phyloP scores from a whole-genome alignment of 2,113 vertebrate species.

The Donacobius atricapilla region DNA sequence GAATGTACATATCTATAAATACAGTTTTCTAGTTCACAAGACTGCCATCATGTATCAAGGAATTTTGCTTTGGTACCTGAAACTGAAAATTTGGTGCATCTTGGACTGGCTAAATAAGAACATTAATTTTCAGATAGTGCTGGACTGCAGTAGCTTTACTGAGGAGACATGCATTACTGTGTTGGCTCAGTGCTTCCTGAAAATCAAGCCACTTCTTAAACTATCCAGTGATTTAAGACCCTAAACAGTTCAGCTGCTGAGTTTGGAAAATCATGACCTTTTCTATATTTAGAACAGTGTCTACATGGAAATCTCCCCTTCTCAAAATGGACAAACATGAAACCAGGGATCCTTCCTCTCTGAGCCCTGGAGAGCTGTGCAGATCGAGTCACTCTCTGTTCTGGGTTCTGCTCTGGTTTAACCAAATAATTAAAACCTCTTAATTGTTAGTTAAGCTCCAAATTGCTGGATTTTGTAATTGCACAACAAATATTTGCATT shows the following conservation, averaged over 20 bases:
- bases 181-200: not conserved
- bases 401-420: not conserved
- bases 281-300: constrained; percentile 54
- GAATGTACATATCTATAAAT: not conserved
- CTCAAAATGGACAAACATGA: constrained; percentile 20
- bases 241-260: constrained; percentile 29
- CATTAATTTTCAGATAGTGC: not conserved
- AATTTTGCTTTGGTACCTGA: not conserved
- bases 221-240: constrained; percentile 35
- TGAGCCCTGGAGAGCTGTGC: not conserved
- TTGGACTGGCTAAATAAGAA: not conserved
- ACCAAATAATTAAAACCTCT: constrained; percentile 20
- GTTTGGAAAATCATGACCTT: constrained; percentile 61
- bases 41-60: not conserved
- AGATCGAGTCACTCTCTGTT: not conserved
- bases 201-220: constrained; percentile 3
- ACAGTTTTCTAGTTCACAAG: not conserved
- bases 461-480: constrained; percentile 13
- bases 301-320: constrained; percentile 3
- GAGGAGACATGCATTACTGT: not conserved
- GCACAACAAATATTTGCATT: constrained; percentile 13
- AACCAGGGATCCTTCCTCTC: not conserved
- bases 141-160: not conserved
- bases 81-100: not conserved
- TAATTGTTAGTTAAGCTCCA: constrained; percentile 28